Percentiles rank a stretch among this genome's conserved stretches.
phyloP scores from a whole-genome alignment of 2,888 invertebrate genomes.

The Peribatodes rhomboidaria region DNA sequence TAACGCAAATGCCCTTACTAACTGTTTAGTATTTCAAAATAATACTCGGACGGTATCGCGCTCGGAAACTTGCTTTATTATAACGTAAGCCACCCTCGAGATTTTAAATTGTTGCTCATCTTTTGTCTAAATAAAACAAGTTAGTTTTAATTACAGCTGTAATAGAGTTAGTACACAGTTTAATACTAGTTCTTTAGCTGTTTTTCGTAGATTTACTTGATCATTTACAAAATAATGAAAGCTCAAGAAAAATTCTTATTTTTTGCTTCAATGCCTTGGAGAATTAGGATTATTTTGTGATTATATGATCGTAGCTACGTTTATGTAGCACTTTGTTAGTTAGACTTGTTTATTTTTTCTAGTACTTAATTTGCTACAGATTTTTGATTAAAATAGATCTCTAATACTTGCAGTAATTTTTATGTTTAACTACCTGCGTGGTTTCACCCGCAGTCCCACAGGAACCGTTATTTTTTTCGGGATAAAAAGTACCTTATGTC shows the following conservation, averaged over 20 bases:
- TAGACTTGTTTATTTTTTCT: too few relatives aligned
- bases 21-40: not conserved
- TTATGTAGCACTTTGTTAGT: too few relatives aligned
- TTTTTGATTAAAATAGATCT: too few relatives aligned
- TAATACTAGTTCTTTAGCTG: not conserved
- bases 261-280: not conserved
- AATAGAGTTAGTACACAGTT: conserved; percentile 12
- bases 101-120: conserved; percentile 37
- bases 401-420: too few relatives aligned
- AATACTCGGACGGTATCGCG: conserved; percentile 20
- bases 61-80: conserved; percentile 43
- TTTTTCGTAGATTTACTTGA: conserved; percentile 12
- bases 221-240: conserved; percentile 1
- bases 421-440: too few relatives aligned
- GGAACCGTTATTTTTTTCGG: too few relatives aligned
- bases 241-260: not conserved
- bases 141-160: conserved; percentile 28
- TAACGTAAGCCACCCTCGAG: conserved; percentile 37
- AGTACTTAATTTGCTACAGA: too few relatives aligned
- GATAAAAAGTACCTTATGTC: too few relatives aligned
- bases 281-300: not conserved
- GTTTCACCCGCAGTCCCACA: too few relatives aligned
- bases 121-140: conserved; percentile 29
- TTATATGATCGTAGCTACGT: not conserved
- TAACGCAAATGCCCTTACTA: conserved; percentile 9